Evolutionary conservation across 1,140 invertebrate genomes (phyloP), one percentile per base, ranked within the genome.

Genomic region (Carposina sasakii): DNA sequence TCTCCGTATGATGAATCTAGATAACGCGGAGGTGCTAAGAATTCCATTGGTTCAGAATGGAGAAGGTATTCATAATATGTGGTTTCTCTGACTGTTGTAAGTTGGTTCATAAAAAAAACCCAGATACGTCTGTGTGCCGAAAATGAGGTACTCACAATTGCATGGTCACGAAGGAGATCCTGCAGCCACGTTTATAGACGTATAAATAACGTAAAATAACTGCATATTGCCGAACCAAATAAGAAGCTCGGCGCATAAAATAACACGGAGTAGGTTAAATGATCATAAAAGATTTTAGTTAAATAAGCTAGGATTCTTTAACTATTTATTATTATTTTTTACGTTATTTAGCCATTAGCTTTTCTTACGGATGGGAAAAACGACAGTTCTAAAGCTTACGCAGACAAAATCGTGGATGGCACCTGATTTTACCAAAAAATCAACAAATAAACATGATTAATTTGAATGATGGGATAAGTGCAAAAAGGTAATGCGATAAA

Each of bases 1-100:
- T 56, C 42, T 52, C 54, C 40, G 47, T 33, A 41, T 50, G 50
- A 59, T 40, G 28, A 37, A 60, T 60, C 37, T 46, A 24, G 41
- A 33, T 47, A 39, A 45, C 40, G 22, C 3, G 0, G 42, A 49
- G 46, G 22, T 49, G 45, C 6, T 28, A 28, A 28, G 6, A 28
- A n/a, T n/a, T n/a, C n/a, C n/a, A n/a, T n/a, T 12, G 24, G 24
- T 6, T 28, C 6, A 28, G 24, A 28, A 28, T 28, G 24, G 6
- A 6, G 24, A 28, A 28, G 24, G 24, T 28, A 28, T n/a, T n/a
- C n/a, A n/a, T n/a, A 12, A 28, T 28, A 28, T 28, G 6, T 6
- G 12, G 24, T 28, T 28, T 6, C 6, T 6, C 24, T 12, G 24
- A 28, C 6, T 6, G 12, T 12, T 28, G 24, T 6, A 6, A 28